A percentile compares a stretch with the other conserved stretches of the same genome.
Conservation (phyloP, 2,888 invertebrate species). For the Patella depressa region DNA sequence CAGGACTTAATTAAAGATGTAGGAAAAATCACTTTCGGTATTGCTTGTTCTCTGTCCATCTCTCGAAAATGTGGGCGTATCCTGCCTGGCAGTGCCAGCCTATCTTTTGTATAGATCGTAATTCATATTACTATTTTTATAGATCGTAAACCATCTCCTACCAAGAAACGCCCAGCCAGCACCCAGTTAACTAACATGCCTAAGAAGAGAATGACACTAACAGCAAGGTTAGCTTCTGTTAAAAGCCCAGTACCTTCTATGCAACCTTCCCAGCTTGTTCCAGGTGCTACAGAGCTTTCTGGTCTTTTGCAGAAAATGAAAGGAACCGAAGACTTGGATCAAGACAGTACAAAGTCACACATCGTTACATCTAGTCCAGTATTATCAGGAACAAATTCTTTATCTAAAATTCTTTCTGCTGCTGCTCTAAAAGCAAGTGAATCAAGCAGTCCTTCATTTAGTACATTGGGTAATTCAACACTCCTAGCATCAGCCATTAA, state of each 20-base stretch:
- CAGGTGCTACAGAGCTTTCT: conserved; percentile 40
- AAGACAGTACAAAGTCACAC: neutral
- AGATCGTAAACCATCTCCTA: conserved; percentile 20
- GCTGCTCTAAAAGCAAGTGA: conserved; percentile 10
- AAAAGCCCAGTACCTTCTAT: conserved; percentile 26
- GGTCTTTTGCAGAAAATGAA: conserved; percentile 37
- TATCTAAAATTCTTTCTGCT: conserved; percentile 23
- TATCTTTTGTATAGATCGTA: too few relatives aligned
- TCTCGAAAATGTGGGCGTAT: too few relatives aligned
- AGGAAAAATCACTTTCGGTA: too few relatives aligned
- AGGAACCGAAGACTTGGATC: neutral
- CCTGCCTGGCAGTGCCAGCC: too few relatives aligned
- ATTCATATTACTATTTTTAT: neutral
- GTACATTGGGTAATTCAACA: neutral
- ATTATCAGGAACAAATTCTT: conserved; percentile 1
- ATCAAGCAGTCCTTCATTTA: neutral
- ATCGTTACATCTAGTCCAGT: neutral
- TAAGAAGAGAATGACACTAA: conserved; percentile 17
- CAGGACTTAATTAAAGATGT: too few relatives aligned
- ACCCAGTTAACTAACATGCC: conserved; percentile 18
- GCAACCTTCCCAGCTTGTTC: conserved; percentile 28
- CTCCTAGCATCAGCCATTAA: conserved; percentile 20
- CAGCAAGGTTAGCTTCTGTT: conserved; percentile 1
- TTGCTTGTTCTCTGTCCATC: too few relatives aligned
- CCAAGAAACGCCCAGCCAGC: conserved; percentile 24